Evolutionary conservation across 2,888 invertebrate species (phyloP).

Genomic region (Ctenicera cuprea): DNA sequence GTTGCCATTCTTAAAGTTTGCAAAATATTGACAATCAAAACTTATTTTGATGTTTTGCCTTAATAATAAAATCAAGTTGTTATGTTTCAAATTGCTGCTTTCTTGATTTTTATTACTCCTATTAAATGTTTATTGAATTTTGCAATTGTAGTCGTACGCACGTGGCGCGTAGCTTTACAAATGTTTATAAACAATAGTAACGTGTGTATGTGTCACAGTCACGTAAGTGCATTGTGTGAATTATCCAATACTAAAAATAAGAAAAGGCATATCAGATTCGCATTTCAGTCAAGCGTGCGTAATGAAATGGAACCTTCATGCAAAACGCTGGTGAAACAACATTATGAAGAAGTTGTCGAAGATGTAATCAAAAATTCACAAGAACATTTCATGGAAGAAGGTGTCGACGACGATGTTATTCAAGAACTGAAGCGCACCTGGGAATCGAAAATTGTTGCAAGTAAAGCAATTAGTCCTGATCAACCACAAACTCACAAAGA

Average conservation of each 20-base stretch:
- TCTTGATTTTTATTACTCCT: background rate
- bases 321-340: constrained; percentile 69
- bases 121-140: background rate
- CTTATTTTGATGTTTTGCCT: constrained; percentile 12
- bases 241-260: too few relatives aligned
- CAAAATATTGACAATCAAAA: background rate
- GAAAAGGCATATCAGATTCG: too few relatives aligned
- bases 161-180: background rate
- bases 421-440: constrained; percentile 96
- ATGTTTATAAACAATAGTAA: constrained; percentile 8
- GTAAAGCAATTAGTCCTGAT: constrained; percentile 89
- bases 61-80: background rate
- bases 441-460: constrained; percentile 91
- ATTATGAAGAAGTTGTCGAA: constrained; percentile 96
- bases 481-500: constrained; percentile 55
- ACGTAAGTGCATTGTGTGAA: too few relatives aligned
- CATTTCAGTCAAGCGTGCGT: too few relatives aligned
- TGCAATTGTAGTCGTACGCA: too few relatives aligned
- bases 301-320: constrained; percentile 8
- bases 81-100: background rate
- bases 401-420: constrained; percentile 97
- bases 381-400: constrained; percentile 97
- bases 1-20: background rate
- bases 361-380: constrained; percentile 96
- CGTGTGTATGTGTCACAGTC: too few relatives aligned